phyloP scores from a whole-genome alignment of 2,797 vertebrate genomes.

The Catostomus latipinnis region DNA sequence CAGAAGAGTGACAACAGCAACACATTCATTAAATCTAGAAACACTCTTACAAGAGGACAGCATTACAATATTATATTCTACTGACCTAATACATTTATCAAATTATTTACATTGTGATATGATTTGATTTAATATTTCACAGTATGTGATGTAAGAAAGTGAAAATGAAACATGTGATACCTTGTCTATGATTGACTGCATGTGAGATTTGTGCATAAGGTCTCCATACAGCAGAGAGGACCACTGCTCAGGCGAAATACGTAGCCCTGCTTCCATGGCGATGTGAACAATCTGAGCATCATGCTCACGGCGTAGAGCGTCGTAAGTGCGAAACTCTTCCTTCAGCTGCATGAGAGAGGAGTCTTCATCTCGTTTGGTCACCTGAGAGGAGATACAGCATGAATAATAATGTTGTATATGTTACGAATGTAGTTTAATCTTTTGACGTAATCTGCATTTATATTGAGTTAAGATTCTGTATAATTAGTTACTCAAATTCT shows the following conservation, averaged over 20 bases:
- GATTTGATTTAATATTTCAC: no score
- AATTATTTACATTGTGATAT: no score
- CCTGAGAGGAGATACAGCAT: constrained; percentile 69
- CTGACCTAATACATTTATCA: no score
- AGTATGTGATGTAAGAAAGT: no score
- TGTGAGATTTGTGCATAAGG: constrained; percentile 95
- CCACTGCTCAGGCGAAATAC: constrained; percentile 97
- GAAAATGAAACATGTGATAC: constrained; percentile 63
- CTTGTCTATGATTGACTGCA: constrained; percentile 98
- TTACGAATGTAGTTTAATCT: no score
- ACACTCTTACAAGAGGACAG: no score
- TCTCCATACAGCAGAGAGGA: constrained; percentile 96
- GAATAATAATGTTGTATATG: no score
- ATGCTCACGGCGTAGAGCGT: constrained; percentile 91
- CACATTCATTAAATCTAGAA: no score
- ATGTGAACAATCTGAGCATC: constrained; percentile 97
- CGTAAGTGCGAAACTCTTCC: constrained; percentile 94
- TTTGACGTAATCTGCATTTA: no score
- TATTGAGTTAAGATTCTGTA: no score
- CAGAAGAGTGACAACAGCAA: neutral
- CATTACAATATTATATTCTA: no score
- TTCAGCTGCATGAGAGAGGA: constrained; percentile 98
- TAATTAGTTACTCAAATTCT: no score
- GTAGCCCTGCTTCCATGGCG: constrained; percentile 95
- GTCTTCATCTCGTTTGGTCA: constrained; percentile 97